These are phyloP conservation scores for Bruchidius siliquastri DNA, from an alignment of 2,888 invertebrate genomes.

Conservation along the genomic window DNA sequence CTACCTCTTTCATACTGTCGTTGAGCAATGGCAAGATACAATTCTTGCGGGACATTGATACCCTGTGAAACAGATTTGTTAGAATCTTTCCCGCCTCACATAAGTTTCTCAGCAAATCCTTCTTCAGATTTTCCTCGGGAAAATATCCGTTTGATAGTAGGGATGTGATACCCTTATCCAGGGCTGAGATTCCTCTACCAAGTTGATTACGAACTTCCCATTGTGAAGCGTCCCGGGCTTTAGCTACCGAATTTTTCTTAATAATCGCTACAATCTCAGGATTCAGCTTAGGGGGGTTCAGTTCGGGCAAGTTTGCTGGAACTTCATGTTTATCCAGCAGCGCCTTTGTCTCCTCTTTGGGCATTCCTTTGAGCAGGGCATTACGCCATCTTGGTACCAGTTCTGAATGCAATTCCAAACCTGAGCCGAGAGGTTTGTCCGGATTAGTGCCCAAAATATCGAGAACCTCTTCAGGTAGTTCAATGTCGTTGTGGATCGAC, in stretches of 20 bases:
- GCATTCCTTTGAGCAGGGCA: not conserved
- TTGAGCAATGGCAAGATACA: conserved; percentile 4
- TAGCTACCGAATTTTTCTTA: not conserved
- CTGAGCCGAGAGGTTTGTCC: not conserved
- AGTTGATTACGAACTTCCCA: not conserved
- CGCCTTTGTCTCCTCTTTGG: not conserved
- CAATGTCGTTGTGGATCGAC: not conserved
- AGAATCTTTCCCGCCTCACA: not conserved
- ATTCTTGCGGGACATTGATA: not conserved
- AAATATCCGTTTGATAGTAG: not conserved
- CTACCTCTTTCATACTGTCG: conserved; percentile 1
- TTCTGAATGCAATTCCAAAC: not conserved
- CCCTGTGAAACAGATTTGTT: not conserved
- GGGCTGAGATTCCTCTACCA: not conserved
- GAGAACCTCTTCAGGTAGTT: not conserved
- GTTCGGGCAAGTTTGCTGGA: not conserved
- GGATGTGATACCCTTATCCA: not conserved
- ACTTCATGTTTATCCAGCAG: not conserved
- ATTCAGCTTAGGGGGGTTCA: not conserved
- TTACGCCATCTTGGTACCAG: not conserved
- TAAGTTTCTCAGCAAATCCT: not conserved
- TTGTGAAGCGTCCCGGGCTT: not conserved
- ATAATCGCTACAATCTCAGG: not conserved
- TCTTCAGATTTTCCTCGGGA: not conserved
- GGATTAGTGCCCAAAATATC: not conserved